Evolutionary conservation across 2,113 vertebrate species (phyloP).

Genomic region (Pristiophorus japonicus): DNA sequence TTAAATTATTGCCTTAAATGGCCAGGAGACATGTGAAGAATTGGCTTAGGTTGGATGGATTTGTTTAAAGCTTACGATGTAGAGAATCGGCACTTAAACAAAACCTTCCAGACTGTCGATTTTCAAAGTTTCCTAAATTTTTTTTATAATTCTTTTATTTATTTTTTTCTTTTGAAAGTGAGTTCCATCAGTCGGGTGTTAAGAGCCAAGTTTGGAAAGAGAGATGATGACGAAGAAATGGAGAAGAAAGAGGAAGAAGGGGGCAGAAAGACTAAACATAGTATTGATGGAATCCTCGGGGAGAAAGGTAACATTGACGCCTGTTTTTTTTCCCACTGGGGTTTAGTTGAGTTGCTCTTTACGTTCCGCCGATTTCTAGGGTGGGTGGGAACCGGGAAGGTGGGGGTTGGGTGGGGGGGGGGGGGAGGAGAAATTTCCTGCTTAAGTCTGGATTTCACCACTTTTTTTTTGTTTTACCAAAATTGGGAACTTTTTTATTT

Average conservation of each 20-base stretch:
- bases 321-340: not conserved
- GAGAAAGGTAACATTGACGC: conserved; percentile 79
- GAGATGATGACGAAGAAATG: conserved; percentile 88
- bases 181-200: conserved; percentile 99
- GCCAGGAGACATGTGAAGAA: not conserved
- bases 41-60: not conserved
- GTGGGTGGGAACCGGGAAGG: conserved; percentile 44
- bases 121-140: not conserved
- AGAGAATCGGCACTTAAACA: not conserved
- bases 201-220: conserved; percentile 99
- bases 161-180: conserved; percentile 72
- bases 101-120: not conserved
- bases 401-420: not conserved
- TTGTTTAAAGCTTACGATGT: not conserved
- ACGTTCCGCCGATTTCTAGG: conserved; percentile 44
- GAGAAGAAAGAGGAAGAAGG: conserved; percentile 97
- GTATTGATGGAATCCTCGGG: conserved; percentile 96
- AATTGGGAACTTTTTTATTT: not conserved
- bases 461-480: not conserved
- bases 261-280: conserved; percentile 99
- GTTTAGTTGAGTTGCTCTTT: not conserved
- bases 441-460: not conserved
- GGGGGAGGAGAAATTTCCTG: conserved; percentile 42
- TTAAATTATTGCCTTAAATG: not conserved
- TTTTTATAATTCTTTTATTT: not conserved